Percentiles rank a stretch among this genome's conserved stretches.
phyloP scores from a whole-genome alignment of 2,113 vertebrate genomes.

The Nannobrachium achirus region DNA sequence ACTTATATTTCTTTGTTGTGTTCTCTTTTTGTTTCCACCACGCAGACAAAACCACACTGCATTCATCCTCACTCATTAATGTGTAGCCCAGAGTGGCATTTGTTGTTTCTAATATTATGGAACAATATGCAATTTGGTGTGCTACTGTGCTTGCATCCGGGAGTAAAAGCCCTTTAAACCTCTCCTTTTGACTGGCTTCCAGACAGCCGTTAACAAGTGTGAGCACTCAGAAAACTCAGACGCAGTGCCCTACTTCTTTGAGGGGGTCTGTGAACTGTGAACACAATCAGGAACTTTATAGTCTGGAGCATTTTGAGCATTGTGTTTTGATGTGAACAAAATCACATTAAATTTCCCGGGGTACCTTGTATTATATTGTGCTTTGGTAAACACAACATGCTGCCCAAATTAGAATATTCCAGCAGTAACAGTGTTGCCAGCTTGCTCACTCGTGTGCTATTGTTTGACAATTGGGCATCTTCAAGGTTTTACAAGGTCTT shows the following conservation, averaged over 20 bases:
- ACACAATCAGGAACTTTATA: slow-evolving; percentile 35
- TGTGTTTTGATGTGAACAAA: slow-evolving; percentile 69
- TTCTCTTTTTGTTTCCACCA: too few relatives aligned
- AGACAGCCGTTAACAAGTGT: slow-evolving; percentile 66
- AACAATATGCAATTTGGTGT: background rate
- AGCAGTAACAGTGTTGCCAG: slow-evolving; percentile 17
- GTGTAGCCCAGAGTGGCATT: too few relatives aligned
- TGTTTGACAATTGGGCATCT: slow-evolving; percentile 31
- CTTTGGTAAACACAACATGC: slow-evolving; percentile 39
- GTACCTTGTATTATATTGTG: too few relatives aligned
- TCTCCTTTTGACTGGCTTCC: slow-evolving; percentile 55
- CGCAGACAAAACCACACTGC: too few relatives aligned
- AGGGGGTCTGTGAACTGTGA: slow-evolving; percentile 64
- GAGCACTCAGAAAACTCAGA: slow-evolving; percentile 50
- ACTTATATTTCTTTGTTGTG: too few relatives aligned
- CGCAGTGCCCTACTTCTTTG: slow-evolving; percentile 69
- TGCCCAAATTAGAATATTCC: slow-evolving; percentile 56
- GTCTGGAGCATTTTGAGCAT: slow-evolving; percentile 47
- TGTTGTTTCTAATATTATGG: too few relatives aligned
- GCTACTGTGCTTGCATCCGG: slow-evolving; percentile 4
- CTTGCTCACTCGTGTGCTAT: slow-evolving; percentile 53
- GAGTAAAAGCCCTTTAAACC: slow-evolving; percentile 31
- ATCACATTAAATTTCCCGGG: slow-evolving; percentile 71
- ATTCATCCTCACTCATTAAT: too few relatives aligned
- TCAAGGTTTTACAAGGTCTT: slow-evolving; percentile 25